A percentile compares a stretch with the other conserved stretches of the same genome.
phyloP scores from a whole-genome alignment of 2,113 vertebrate genomes.

The Pithys albifrons region DNA sequence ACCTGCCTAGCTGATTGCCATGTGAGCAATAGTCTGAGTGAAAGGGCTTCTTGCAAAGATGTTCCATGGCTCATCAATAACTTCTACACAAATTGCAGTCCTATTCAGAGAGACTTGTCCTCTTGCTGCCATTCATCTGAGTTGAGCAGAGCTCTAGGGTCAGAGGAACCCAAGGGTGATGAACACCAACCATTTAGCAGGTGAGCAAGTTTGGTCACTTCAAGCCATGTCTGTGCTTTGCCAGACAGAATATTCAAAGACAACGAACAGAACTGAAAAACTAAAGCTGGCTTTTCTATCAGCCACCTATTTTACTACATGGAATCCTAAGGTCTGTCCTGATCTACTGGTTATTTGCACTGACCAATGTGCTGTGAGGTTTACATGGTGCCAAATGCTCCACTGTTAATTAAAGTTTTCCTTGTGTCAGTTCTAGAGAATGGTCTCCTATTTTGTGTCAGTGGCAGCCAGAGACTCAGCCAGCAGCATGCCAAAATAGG shows the following conservation, averaged over 20 bases:
- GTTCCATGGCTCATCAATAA: not conserved
- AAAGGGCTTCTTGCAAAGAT: not conserved
- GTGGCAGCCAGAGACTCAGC: not conserved
- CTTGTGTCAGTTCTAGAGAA: accelerated
- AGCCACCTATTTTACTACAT: not conserved
- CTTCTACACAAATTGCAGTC: not conserved
- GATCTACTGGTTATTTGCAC: not conserved
- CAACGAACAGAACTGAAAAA: not conserved
- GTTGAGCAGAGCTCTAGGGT: not conserved
- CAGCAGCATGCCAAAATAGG: not conserved
- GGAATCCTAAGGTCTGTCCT: not conserved
- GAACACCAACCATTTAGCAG: not conserved
- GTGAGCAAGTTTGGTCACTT: not conserved
- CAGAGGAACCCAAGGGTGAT: accelerated
- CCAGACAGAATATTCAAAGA: not conserved
- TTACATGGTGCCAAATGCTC: not conserved
- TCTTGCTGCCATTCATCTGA: not conserved
- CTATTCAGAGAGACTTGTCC: not conserved
- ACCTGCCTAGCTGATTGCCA: not conserved
- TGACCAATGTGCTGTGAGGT: not conserved
- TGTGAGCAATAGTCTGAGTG: not conserved
- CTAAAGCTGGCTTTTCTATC: not conserved
- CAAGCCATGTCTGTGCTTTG: not conserved
- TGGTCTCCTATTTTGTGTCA: not conserved
- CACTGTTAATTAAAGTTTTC: not conserved